phyloP scores from a whole-genome alignment of 2,113 vertebrate genomes.

The Alces alces region DNA sequence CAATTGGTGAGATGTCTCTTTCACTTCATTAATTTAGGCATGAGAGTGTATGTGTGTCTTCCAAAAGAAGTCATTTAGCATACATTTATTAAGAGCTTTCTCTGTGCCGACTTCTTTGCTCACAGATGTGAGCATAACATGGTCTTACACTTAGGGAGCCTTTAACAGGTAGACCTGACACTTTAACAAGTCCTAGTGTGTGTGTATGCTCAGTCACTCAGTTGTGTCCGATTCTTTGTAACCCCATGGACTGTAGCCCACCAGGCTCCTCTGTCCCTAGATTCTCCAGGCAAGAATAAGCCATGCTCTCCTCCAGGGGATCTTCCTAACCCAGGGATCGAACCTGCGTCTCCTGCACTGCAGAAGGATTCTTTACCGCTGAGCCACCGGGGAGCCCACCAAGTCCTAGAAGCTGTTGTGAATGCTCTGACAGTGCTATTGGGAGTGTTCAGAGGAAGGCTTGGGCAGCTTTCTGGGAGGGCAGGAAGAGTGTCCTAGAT shows the following conservation, averaged over 20 bases:
- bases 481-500: background rate
- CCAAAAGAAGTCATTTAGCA: background rate
- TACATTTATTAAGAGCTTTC: background rate
- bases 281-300: background rate
- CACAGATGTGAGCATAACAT: background rate
- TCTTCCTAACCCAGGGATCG: background rate
- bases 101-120: background rate
- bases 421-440: background rate
- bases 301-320: background rate
- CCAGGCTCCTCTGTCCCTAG: background rate
- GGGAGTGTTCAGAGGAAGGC: background rate
- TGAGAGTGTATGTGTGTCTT: background rate
- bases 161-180: background rate
- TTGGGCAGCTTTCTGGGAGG: background rate
- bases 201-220: background rate
- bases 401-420: background rate
- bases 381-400: background rate
- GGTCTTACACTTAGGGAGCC: background rate
- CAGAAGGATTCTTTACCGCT: background rate
- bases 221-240: background rate
- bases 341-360: background rate
- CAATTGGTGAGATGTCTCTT: background rate
- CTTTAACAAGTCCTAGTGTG: background rate
- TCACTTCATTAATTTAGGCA: background rate
- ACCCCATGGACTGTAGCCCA: background rate